Evolutionary conservation across 2,113 vertebrate genomes (phyloP).

Genomic region (Pteruthius melanotis): DNA sequence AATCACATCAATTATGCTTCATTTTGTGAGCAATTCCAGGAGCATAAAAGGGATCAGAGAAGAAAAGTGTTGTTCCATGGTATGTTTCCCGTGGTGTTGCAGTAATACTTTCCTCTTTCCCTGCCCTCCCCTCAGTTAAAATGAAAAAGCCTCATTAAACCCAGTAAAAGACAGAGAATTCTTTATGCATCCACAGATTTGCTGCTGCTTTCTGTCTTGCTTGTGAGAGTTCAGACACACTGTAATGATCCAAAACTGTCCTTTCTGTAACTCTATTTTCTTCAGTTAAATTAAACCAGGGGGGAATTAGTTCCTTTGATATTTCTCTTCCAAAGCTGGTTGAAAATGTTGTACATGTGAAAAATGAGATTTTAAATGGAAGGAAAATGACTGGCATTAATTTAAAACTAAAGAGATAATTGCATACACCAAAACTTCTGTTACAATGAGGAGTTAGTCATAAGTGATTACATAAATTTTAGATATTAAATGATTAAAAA

Average conservation of each 20-base stretch:
- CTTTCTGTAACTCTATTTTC: conserved; percentile 11
- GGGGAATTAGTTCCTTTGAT: conserved; percentile 15
- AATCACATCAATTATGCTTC: background rate
- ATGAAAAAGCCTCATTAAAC: background rate
- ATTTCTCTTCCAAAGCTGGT: conserved; percentile 21
- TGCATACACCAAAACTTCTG: conserved; percentile 47
- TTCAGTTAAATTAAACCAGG: conserved; percentile 24
- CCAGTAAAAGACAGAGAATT: background rate
- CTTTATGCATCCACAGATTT: background rate
- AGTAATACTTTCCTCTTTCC: background rate
- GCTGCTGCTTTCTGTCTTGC: background rate
- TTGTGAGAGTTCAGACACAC: background rate
- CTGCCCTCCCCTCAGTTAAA: background rate
- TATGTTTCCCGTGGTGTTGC: background rate
- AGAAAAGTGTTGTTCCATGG: background rate
- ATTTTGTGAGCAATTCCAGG: background rate
- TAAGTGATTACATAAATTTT: conserved; percentile 62
- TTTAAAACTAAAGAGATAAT: conserved; percentile 58
- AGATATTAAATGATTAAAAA: conserved; percentile 32
- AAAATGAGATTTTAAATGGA: conserved; percentile 57
- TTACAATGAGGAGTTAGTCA: conserved; percentile 64
- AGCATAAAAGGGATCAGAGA: background rate
- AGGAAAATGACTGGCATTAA: conserved; percentile 45
- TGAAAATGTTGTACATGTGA: conserved; percentile 5
- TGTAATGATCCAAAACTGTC: conserved; percentile 6